Base-by-base conservation (phyloP, 2,888 invertebrate genomes). In the Athalia cordata region DNA sequence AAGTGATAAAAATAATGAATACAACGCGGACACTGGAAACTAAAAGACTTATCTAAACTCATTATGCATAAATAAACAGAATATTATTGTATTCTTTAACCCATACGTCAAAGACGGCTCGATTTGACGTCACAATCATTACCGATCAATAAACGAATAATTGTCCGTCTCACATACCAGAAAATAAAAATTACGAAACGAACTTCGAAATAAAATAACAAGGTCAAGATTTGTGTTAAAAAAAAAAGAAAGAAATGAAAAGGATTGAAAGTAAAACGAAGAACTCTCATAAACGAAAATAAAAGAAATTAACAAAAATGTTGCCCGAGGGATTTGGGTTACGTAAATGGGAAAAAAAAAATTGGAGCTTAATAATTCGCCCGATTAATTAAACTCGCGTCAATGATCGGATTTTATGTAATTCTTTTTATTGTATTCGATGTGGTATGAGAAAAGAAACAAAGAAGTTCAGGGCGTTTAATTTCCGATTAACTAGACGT, bases 371-470 rank as follows among this genome's bases (percentile, higher is more conserved):
- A 11, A 67, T 49, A 68, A 50, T 55, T 29, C 15, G 68, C 15
- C 68, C 55, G 68, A 68, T 68, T 55, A 68, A 68, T 68, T 55
- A 55, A 43, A 55, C 50, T 52, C 68, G 68, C 11, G 68, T 52
- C 55, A 67, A 67, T 29, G 29, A 29, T 29, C 29, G 29, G 29
- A 29, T 29, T 29, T 1, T 29, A 29, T 29, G 29, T 29, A 29
- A 29, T 29, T 1, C 29, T 29, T 29, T 29, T 29, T 29, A 1
- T 29, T 29, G 29, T 29, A 29, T 29, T 29, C 29, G 29, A 29
- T 2, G 29, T 29, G 29, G 29, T 29, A 29, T 29, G 29, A 29
- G 29, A 29, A 29, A 29, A 29, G 2, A 29, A 29, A 29, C 0
- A 64, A 43, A 45, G n/a, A 45, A 6, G 66, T 15, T 47, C 66